Base-by-base conservation (phyloP, 2,113 vertebrate species). In the Lepidothrix coronata region DNA sequence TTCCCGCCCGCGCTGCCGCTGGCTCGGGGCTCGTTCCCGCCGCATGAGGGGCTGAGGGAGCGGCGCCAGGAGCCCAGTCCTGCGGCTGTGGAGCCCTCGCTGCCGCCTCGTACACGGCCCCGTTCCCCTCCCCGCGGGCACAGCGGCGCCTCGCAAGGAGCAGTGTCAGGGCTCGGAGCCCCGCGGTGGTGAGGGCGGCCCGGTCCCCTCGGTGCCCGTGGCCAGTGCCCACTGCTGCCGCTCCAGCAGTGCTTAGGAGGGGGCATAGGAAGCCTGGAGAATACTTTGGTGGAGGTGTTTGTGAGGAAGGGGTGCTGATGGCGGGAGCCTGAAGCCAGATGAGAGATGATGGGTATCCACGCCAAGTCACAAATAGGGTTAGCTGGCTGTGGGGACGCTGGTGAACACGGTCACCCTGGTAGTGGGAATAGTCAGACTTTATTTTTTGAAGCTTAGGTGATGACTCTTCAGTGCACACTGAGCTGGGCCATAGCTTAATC, bases 281-380 rank as follows among this genome's bases (percentile, higher is more conserved):
- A 2, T 4, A 0, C 16, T 44, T 4, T 3, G 33, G 44, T 4
- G 24, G 14, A 30, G 22, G 19, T 25, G 16, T 20, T 6, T 20
- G 46, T 46, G 51, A 35, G 41, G n/a, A 41, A 25, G 8, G 14
- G 22, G 11, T 33, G 49, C 54, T 14, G 14, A 15, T 8, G 54
- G 20, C 71, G 5, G 58, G 51, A n/a, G 31, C 24, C 11, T 20
- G 68, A 52, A 74, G 58, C 23, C 15, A 4, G 28, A 31, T 11
- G 16, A 22, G 9, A 2, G 1, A 10, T 28, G 39, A 6, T 8
- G 14, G 7, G 17, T 20, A 11, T 2, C 2, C 1, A 1, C 17
- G 10, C 15, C 2, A 5, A 24, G 33, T 18, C 41, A 19, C 15
- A 6, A 1, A n/a, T 5, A 39, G 1, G 13, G 43, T 30, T 39